Conservation (phyloP, 2,797 vertebrate genomes). For the Sparus aurata region DNA sequence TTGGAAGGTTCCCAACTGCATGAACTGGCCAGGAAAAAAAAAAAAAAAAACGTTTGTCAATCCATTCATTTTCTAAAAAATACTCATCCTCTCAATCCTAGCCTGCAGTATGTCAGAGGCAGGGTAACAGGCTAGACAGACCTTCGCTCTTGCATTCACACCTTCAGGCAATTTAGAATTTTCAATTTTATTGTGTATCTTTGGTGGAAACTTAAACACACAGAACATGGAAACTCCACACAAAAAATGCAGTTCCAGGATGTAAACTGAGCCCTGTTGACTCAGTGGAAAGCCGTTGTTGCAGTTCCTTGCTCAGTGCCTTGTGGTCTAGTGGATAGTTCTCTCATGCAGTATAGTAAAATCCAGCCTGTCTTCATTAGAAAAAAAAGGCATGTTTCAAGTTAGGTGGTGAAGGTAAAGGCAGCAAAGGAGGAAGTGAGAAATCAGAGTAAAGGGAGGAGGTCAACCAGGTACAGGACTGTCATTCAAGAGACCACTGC, state of each 20-base stretch:
- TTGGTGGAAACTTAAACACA: conserved; percentile 19
- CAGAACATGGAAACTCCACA: not conserved
- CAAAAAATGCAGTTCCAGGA: not conserved
- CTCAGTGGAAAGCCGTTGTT: not conserved
- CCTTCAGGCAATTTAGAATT: conserved; percentile 17
- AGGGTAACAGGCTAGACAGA: not conserved
- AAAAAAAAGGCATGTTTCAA: too few relatives aligned
- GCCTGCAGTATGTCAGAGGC: not conserved
- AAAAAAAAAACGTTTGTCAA: too few relatives aligned
- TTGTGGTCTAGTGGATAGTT: not conserved
- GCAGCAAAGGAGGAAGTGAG: too few relatives aligned
- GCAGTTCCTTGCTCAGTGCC: not conserved
- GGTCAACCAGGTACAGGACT: too few relatives aligned
- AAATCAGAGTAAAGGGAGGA: too few relatives aligned
- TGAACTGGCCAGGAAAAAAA: conserved; percentile 21
- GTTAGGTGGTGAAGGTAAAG: too few relatives aligned
- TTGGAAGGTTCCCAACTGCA: conserved; percentile 6
- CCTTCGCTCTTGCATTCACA: conserved; percentile 5
- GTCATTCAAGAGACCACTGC: too few relatives aligned
- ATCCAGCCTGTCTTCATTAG: too few relatives aligned
- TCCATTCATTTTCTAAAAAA: not conserved
- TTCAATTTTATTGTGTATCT: not conserved
- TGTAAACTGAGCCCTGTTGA: not conserved
- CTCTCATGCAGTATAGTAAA: too few relatives aligned
- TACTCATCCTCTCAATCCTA: conserved; percentile 4